Evolutionary conservation across 2,113 vertebrate genomes (phyloP).

Genomic region (Cheirogaleus medius): DNA sequence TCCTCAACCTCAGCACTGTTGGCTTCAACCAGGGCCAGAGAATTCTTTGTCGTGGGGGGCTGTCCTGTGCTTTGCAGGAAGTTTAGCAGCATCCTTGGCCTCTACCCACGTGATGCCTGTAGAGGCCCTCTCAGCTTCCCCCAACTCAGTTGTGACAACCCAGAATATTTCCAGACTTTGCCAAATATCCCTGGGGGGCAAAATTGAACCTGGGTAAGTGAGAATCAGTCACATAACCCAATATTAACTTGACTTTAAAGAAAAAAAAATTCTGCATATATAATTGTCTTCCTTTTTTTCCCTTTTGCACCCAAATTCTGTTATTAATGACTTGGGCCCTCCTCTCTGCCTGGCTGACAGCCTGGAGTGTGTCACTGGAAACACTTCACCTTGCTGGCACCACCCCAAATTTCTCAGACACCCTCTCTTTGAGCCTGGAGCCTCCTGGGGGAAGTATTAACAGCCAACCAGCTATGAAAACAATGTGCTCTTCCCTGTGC

Average conservation of each 20-base stretch:
- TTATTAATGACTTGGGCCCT: neutral
- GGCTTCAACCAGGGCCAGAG: neutral
- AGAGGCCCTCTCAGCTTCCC: neutral
- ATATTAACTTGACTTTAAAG: neutral
- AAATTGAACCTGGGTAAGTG: neutral
- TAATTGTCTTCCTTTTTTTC: neutral
- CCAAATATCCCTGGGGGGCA: neutral
- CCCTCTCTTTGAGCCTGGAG: neutral
- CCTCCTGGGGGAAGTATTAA: constrained; percentile 1
- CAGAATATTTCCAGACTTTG: neutral
- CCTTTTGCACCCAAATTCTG: neutral
- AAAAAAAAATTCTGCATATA: neutral
- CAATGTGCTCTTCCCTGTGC: constrained; percentile 18
- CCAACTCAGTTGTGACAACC: neutral
- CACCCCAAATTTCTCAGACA: neutral
- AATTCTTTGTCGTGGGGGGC: no score
- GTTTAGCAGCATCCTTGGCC: neutral
- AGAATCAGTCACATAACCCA: neutral
- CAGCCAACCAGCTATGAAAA: constrained; percentile 55
- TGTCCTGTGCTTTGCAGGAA: neutral
- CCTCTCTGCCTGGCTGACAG: neutral
- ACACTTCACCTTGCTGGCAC: neutral
- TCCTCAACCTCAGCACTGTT: neutral
- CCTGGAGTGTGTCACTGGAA: neutral
- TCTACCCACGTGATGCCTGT: neutral